These are phyloP conservation scores for Laticauda colubrina DNA, from an alignment of 2,113 vertebrate species.

Conservation along the genomic window DNA sequence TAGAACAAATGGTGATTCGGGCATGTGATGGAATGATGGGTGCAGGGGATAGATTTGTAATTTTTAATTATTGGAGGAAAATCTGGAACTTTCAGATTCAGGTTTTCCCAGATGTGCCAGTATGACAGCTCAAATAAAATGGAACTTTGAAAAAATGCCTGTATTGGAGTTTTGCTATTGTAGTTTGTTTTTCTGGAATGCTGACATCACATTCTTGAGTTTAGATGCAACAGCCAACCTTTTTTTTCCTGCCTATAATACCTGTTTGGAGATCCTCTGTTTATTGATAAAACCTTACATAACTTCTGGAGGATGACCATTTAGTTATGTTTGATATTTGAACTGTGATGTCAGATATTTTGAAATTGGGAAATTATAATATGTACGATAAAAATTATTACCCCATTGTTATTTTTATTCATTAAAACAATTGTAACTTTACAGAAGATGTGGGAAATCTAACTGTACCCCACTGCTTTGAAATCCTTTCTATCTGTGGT, in stretches of 20 bases:
- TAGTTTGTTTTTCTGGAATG: too few species aligned
- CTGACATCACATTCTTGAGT: neutral
- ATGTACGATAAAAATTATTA: neutral
- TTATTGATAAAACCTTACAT: neutral
- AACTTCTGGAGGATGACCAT: neutral
- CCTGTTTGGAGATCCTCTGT: neutral
- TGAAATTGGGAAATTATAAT: neutral
- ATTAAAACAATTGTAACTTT: neutral
- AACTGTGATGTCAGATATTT: neutral
- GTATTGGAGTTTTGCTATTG: too few species aligned
- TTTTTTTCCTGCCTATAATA: neutral
- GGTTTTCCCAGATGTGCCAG: too few species aligned
- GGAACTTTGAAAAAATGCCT: too few species aligned
- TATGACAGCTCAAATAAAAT: too few species aligned
- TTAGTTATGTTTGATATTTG: neutral
- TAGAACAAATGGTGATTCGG: too few species aligned
- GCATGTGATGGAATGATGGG: too few species aligned
- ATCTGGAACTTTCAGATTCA: too few species aligned
- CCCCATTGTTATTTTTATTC: neutral
- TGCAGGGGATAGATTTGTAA: too few species aligned
- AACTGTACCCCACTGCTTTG: neutral
- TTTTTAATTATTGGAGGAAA: too few species aligned
- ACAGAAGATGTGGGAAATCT: neutral
- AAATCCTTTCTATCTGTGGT: neutral
- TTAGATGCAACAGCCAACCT: neutral